These are phyloP conservation scores for Otocyon megalotis DNA, from an alignment of 2,113 vertebrate species.

Conservation along the genomic window DNA sequence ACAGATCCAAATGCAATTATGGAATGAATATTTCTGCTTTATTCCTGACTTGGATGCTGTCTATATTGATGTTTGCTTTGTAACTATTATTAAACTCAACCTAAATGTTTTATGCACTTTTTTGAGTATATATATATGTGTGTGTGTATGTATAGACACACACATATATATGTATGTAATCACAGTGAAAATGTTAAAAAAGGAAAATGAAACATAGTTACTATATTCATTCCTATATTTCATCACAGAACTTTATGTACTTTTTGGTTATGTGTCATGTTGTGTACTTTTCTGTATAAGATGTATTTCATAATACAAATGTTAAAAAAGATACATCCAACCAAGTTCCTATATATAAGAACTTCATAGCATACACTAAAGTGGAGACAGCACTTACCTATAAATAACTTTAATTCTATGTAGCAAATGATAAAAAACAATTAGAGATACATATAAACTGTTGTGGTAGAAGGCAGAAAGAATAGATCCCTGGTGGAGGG, in stretches of 20 bases:
- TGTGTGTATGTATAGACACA: background rate
- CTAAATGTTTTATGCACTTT: background rate
- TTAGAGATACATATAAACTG: background rate
- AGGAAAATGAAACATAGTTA: conserved; percentile 5
- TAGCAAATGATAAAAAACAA: background rate
- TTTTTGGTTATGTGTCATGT: background rate
- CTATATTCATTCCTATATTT: background rate
- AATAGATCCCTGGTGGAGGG: background rate
- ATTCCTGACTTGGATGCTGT: background rate
- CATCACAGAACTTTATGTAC: background rate
- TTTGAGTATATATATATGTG: background rate
- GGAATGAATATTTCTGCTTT: background rate
- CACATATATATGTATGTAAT: background rate
- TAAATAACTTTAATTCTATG: background rate
- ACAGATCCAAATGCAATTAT: background rate
- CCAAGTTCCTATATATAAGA: background rate
- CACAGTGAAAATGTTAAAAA: background rate
- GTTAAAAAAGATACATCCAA: background rate
- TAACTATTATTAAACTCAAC: background rate
- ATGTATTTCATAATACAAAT: background rate
- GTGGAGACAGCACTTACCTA: background rate
- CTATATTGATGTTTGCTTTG: background rate
- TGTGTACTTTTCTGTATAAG: background rate
- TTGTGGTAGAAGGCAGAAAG: background rate
- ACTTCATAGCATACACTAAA: background rate